Percentiles rank a stretch among this genome's conserved stretches.
Conservation (phyloP, 2,888 invertebrate genomes). For the Caenorhabditis sp. region DNA sequence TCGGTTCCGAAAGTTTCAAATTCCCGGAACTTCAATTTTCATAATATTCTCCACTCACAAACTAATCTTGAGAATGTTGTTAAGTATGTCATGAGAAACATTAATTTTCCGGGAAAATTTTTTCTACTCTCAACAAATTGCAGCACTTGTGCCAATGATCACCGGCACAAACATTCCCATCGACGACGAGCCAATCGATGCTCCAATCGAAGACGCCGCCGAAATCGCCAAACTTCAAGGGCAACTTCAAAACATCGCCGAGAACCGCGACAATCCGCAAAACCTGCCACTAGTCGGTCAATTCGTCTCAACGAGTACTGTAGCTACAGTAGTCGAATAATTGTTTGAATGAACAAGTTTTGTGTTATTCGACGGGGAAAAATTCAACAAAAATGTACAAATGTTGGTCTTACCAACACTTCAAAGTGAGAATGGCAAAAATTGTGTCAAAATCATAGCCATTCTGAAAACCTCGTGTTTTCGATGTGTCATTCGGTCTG, state of each 20-base stretch:
- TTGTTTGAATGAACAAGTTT: no score
- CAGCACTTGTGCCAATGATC: slow-evolving; percentile 21
- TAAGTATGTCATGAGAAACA: no score
- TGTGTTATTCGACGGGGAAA: no score
- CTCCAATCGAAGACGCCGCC: slow-evolving; percentile 17
- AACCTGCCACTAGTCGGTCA: slow-evolving; percentile 2
- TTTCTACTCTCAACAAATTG: no score
- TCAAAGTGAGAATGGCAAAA: slow-evolving; percentile 19
- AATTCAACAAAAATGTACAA: no score
- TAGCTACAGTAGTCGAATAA: no score
- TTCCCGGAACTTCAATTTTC: no score
- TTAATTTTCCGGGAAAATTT: no score
- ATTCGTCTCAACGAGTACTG: slow-evolving; percentile 3
- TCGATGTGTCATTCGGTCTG: no score
- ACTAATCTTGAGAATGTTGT: no score
- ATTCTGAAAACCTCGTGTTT: background rate
- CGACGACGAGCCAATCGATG: slow-evolving; percentile 24
- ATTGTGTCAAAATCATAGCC: slow-evolving; percentile 19
- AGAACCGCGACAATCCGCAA: slow-evolving; percentile 11
- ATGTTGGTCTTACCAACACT: slow-evolving; percentile 15
- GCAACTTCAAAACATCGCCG: slow-evolving; percentile 3
- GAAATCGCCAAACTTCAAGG: slow-evolving; percentile 8
- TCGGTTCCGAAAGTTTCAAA: no score
- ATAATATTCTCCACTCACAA: no score
- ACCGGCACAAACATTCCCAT: slow-evolving; percentile 26